Evolutionary conservation across 2,888 invertebrate species (phyloP).

Genomic region (Griposia aprilina): DNA sequence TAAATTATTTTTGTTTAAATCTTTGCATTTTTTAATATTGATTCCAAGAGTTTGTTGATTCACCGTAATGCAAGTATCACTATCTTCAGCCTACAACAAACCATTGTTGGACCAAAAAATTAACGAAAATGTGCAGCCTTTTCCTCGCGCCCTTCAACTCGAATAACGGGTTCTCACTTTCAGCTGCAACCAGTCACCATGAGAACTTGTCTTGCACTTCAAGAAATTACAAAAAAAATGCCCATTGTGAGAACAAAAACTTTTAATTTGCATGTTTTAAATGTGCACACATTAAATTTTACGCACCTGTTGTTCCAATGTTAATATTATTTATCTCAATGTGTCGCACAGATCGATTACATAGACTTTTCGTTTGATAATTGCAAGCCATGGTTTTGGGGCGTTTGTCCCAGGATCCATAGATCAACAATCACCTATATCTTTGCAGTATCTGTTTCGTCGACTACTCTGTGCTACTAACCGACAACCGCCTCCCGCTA

Average conservation of each 20-base stretch:
- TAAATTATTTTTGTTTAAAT: no score
- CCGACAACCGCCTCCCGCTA: slow-evolving; percentile 76
- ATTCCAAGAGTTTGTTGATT: no score
- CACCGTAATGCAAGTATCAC: not conserved
- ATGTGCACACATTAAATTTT: not conserved
- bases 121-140: not conserved
- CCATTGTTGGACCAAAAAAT: not conserved
- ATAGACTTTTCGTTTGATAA: not conserved
- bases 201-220: not conserved
- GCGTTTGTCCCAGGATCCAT: not conserved
- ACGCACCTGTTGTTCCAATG: not conserved
- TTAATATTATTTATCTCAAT: not conserved
- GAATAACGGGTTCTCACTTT: no score
- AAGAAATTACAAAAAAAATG: not conserved
- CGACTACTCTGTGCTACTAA: slow-evolving; percentile 72
- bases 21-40: no score
- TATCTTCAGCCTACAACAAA: not conserved
- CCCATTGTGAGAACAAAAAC: not conserved
- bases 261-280: not conserved
- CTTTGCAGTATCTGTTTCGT: slow-evolving; percentile 33
- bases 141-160: no score
- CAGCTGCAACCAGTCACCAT: not conserved
- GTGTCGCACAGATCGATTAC: not conserved
- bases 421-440: not conserved
- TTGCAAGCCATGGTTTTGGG: not conserved